Evolutionary conservation across 2,113 vertebrate species (phyloP), one percentile per base, ranked within the genome.

Genomic region (Ranitomeya imitator): DNA sequence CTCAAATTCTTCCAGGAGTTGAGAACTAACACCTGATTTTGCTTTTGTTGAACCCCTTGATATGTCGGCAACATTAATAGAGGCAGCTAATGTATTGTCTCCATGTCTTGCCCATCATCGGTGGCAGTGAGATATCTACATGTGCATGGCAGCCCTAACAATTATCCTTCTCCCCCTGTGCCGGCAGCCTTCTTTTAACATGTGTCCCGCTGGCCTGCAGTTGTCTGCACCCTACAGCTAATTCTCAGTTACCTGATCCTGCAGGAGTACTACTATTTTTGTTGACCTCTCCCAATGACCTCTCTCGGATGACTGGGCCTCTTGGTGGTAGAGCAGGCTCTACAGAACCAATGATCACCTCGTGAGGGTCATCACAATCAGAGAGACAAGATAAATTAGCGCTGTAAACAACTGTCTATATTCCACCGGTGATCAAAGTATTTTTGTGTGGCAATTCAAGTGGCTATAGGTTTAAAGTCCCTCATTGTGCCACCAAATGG

Each of bases 251-350:
- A 83, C 61, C 63, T 16, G 45, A 83, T 67, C 16, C 77, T 57
- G 52, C n/a, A 79, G 54, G n/a, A n/a, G 21, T 11, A 52, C 18
- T 18, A 10, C 80, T 83, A 83, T 83, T 69, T 83, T 83, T 67
- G 45, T 0, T 83, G 81, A 67, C 81, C 81, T 83, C 81, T 83
- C 37, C 37, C 12, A 23, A 19, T 52, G 37, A 45, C 37, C 37
- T 23, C 69, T 23, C 3, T 83, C 81, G 26, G 45, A 6, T 4
- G 19, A 45, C 79, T 82, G 16, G 5, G 26, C 8, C 52, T 73
- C 26, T 73, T 37, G 37, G 31, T 59, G 21, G 14, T 57, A 26
- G n/a, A 18, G 59, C 78, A 59, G 54, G 12, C 78, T 79, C 52
- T 52, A 7, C 13, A 37, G 1, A 74, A 15, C 31, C 37, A 1